Evolutionary conservation across 2,113 vertebrate species (phyloP).

Genomic region (Malurus cyaneus): DNA sequence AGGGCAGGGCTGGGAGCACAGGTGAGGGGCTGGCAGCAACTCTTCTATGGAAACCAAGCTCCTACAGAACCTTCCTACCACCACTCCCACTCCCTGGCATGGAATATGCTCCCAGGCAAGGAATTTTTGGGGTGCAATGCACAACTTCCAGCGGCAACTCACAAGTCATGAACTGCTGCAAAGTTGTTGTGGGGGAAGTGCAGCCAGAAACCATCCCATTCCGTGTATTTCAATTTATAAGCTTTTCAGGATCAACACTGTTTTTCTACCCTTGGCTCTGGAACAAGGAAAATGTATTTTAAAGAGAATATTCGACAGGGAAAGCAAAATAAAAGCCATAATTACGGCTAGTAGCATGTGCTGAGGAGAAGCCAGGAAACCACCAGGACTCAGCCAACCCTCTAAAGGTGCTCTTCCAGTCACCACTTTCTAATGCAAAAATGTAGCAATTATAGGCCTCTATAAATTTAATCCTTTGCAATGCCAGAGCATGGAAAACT

Average conservation of each 20-base stretch:
- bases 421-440: neutral
- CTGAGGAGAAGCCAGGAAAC: neutral
- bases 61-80: neutral
- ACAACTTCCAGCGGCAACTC: neutral
- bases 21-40: neutral
- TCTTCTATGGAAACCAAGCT: neutral
- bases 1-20: neutral
- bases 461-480: neutral
- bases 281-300: neutral
- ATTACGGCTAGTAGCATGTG: neutral
- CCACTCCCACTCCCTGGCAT: neutral
- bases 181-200: neutral
- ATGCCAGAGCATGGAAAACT: neutral
- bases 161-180: neutral
- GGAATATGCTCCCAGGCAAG: neutral
- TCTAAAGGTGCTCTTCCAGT: neutral
- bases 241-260: neutral
- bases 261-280: neutral
- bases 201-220: neutral
- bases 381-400: neutral
- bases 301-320: neutral
- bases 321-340: neutral
- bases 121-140: accelerated
- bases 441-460: neutral
- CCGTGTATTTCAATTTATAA: neutral